Percentiles rank a stretch among this genome's conserved stretches.
phyloP scores from a whole-genome alignment of 2,888 invertebrate genomes.

The Athetis lepigone region DNA sequence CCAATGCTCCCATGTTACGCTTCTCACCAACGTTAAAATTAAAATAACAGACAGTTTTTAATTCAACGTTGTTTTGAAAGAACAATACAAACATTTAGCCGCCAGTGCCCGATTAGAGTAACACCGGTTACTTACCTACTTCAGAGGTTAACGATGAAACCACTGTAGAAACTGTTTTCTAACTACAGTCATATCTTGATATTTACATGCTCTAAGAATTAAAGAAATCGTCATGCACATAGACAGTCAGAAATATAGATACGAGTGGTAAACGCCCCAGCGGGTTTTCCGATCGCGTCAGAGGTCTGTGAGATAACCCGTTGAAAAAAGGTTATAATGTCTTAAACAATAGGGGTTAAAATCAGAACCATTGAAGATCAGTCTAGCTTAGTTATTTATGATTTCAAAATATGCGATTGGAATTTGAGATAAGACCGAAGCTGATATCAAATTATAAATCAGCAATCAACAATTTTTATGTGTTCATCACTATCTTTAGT shows the following conservation, averaged over 20 bases:
- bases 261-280: slow-evolving; percentile 29
- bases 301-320: not conserved
- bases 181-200: slow-evolving; percentile 23
- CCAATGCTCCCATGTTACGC: not conserved
- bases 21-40: not conserved
- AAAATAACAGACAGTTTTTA: not conserved
- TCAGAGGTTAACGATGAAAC: slow-evolving; percentile 48
- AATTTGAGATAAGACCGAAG: slow-evolving; percentile 29
- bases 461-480: slow-evolving; percentile 19
- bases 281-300: slow-evolving; percentile 20
- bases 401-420: slow-evolving; percentile 18
- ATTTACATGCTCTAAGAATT: slow-evolving; percentile 41
- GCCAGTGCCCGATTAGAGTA: slow-evolving; percentile 20
- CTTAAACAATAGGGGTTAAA: slow-evolving; percentile 1
- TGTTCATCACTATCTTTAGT: slow-evolving; percentile 14
- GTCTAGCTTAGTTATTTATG: slow-evolving; percentile 21
- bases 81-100: slow-evolving; percentile 17
- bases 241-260: slow-evolving; percentile 27
- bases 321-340: not conserved
- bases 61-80: slow-evolving; percentile 3
- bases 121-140: slow-evolving; percentile 39
- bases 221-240: slow-evolving; percentile 25
- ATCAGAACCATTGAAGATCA: not conserved
- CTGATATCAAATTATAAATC: slow-evolving; percentile 22
- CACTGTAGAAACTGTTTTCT: slow-evolving; percentile 27